These are phyloP conservation scores for Eustalomyia histrio DNA, from an alignment of 2,888 invertebrate genomes.

Conservation along the genomic window DNA sequence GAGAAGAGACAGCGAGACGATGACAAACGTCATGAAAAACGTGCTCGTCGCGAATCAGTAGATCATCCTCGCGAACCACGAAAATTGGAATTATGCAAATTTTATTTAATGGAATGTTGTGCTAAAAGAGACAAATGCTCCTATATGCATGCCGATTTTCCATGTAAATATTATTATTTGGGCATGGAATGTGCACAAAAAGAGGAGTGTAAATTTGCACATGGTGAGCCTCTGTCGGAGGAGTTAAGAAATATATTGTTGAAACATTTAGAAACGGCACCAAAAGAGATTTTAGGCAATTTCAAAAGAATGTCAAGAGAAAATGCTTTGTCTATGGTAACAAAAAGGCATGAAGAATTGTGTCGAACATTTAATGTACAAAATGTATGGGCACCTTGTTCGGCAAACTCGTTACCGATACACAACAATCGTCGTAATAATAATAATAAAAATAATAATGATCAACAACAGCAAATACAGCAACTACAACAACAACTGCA, in stretches of 20 bases:
- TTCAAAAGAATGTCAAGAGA: constrained; percentile 91
- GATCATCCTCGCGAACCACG: constrained; percentile 92
- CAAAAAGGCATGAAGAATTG: constrained; percentile 80
- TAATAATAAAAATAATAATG: constrained; percentile 47
- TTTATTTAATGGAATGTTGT: constrained; percentile 97
- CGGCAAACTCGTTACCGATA: constrained; percentile 59
- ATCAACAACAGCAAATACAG: constrained; percentile 47
- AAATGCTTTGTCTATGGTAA: constrained; percentile 83
- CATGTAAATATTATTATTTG: constrained; percentile 97
- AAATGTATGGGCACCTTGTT: constrained; percentile 70
- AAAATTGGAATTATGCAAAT: constrained; percentile 97
- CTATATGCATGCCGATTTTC: constrained; percentile 98
- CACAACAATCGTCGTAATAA: constrained; percentile 57
- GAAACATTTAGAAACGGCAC: constrained; percentile 92
- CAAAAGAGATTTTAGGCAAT: constrained; percentile 94
- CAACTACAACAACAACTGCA: constrained; percentile 55
- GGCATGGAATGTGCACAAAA: constrained; percentile 91
- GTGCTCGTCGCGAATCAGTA: constrained; percentile 83
- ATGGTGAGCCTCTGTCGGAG: constrained; percentile 91
- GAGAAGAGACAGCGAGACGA: constrained; percentile 80
- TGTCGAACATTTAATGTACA: constrained; percentile 79
- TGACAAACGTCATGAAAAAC: constrained; percentile 80
- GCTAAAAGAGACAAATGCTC: constrained; percentile 95
- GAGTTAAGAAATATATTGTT: constrained; percentile 84
- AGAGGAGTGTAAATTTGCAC: constrained; percentile 96